Conservation (phyloP, 2,113 vertebrate species). For the Rallus limicola region DNA sequence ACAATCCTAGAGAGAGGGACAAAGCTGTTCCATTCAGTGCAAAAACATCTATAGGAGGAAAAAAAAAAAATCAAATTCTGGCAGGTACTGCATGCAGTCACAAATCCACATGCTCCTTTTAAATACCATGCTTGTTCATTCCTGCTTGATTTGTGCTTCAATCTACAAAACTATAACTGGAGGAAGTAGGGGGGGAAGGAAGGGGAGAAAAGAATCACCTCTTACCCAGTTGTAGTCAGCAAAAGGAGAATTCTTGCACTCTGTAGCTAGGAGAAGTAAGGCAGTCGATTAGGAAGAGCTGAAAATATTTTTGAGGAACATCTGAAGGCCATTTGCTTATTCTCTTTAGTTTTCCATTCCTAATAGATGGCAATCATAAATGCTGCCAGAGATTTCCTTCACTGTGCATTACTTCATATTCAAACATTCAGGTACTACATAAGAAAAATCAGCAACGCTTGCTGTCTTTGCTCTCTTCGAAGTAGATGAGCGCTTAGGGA, state of each 20-base stretch:
- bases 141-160: not conserved
- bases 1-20: not conserved
- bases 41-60: not conserved
- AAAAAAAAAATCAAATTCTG: conserved; percentile 3
- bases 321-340: conserved; percentile 39
- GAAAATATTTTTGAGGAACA: conserved; percentile 35
- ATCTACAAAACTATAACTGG: not conserved
- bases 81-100: not conserved
- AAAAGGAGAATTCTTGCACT: not conserved
- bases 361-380: conserved; percentile 49
- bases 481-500: not conserved
- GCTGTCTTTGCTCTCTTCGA: conserved; percentile 23
- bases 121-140: conserved; percentile 18
- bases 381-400: conserved; percentile 1
- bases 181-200: too few relatives aligned
- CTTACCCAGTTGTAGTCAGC: conserved; percentile 33
- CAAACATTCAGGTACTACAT: conserved; percentile 16
- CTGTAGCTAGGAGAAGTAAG: not conserved
- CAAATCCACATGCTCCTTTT: not conserved
- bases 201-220: not conserved
- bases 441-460: not conserved
- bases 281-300: not conserved
- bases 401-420: not conserved
- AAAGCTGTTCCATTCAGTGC: not conserved
- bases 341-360: conserved; percentile 16